Evolutionary conservation across 2,888 invertebrate species (phyloP).

Genomic region (Sarcophaga rosellei): DNA sequence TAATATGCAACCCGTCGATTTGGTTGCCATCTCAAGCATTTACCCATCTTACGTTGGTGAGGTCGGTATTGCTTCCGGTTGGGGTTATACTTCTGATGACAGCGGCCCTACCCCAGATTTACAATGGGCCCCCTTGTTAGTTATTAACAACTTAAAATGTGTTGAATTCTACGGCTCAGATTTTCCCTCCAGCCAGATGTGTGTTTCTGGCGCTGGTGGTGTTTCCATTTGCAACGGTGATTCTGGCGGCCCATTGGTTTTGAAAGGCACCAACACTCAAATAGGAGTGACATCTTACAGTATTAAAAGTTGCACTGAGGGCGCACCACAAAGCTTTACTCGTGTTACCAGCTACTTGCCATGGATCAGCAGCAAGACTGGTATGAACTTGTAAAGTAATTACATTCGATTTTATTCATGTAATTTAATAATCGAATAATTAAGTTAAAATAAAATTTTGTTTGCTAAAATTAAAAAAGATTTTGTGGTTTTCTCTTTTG

Average conservation of each 20-base stretch:
- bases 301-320: constrained; percentile 73
- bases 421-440: too few species aligned
- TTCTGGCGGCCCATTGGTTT: constrained; percentile 77
- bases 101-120: not conserved
- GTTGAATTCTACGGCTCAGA: not conserved
- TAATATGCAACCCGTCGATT: constrained; percentile 67
- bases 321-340: constrained; percentile 76
- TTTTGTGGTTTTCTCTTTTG: too few species aligned
- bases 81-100: constrained; percentile 73
- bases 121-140: not conserved
- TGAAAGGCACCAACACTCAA: constrained; percentile 49
- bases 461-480: too few species aligned
- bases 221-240: constrained; percentile 77
- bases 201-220: constrained; percentile 67
- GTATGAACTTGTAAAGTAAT: not conserved
- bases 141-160: not conserved
- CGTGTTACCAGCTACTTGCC: constrained; percentile 71
- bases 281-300: constrained; percentile 77
- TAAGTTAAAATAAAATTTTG: too few species aligned
- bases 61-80: constrained; percentile 74
- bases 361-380: constrained; percentile 72
- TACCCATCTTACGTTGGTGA: constrained; percentile 69
- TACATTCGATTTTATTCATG: too few species aligned
- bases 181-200: constrained; percentile 71
- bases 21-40: constrained; percentile 64